Evolutionary conservation across 2,888 invertebrate species (phyloP).

Genomic region (Dolichomitus sp.): DNA sequence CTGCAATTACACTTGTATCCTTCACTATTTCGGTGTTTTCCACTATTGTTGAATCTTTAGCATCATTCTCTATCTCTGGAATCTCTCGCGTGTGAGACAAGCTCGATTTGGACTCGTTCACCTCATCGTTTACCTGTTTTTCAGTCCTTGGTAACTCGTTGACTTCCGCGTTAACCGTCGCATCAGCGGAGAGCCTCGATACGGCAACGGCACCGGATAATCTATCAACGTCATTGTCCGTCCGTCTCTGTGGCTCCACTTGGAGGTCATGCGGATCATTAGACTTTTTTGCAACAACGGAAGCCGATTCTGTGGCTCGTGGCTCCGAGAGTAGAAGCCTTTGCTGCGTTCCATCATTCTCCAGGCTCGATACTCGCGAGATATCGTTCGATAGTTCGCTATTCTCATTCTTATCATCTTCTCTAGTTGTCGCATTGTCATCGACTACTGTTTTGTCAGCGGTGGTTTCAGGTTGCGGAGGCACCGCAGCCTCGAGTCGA

Average conservation of each 20-base stretch:
- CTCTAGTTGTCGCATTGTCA: slow-evolving; percentile 53
- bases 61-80: slow-evolving; percentile 20
- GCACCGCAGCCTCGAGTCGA: slow-evolving; percentile 77
- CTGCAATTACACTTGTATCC: not conserved
- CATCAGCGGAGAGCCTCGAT: not conserved
- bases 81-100: not conserved
- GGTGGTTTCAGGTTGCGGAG: slow-evolving; percentile 39
- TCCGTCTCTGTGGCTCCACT: not conserved
- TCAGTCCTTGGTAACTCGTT: slow-evolving; percentile 14
- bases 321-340: not conserved
- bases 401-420: slow-evolving; percentile 46
- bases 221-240: slow-evolving; percentile 7
- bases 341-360: slow-evolving; percentile 22
- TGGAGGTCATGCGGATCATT: not conserved
- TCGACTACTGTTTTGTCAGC: slow-evolving; percentile 31
- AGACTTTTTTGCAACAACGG: not conserved
- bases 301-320: not conserved
- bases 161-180: not conserved
- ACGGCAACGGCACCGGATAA: not conserved
- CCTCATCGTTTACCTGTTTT: slow-evolving; percentile 21
- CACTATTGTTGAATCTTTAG: slow-evolving; percentile 14
- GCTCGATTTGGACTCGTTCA: slow-evolving; percentile 51
- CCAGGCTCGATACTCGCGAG: not conserved
- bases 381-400: slow-evolving; percentile 2
- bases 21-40: slow-evolving; percentile 7